A percentile compares a stretch with the other conserved stretches of the same genome.
These are phyloP conservation scores for Drosophila anomalipes DNA, from an alignment of 2,888 invertebrate species.

Conservation along the genomic window DNA sequence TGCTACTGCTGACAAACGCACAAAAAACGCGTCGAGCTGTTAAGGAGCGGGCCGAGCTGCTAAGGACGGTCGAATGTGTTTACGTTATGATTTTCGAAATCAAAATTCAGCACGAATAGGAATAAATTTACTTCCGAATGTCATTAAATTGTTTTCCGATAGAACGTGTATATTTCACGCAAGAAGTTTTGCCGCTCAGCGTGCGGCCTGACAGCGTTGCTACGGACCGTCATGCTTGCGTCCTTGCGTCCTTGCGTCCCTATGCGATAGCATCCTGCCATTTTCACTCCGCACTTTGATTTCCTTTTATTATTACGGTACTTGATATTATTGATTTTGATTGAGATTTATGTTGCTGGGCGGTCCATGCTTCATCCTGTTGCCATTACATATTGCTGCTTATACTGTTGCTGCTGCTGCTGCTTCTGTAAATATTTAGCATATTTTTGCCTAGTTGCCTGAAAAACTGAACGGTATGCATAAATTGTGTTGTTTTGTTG, in stretches of 20 bases:
- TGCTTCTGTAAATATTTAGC: constrained; percentile 59
- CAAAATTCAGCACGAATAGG: constrained; percentile 83
- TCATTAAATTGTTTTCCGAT: constrained; percentile 85
- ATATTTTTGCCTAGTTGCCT: constrained; percentile 57
- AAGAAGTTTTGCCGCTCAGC: constrained; percentile 63
- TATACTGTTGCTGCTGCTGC: constrained; percentile 9
- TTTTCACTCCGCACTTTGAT: constrained; percentile 51
- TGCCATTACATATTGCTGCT: constrained; percentile 36
- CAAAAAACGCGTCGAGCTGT: constrained; percentile 33
- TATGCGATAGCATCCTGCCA: constrained; percentile 32
- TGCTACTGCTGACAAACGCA: constrained; percentile 61
- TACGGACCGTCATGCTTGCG: background rate
- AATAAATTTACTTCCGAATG: constrained; percentile 84
- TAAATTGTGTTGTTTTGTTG: constrained; percentile 52
- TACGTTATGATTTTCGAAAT: constrained; percentile 82
- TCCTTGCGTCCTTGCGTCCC: constrained; percentile 13
- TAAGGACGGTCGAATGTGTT: constrained; percentile 69
- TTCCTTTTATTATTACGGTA: constrained; percentile 76
- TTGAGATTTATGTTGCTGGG: constrained; percentile 76
- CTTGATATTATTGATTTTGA: constrained; percentile 82
- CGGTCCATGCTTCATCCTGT: constrained; percentile 33
- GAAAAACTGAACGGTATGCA: constrained; percentile 57
- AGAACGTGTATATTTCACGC: constrained; percentile 81
- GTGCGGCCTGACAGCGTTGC: constrained; percentile 23
- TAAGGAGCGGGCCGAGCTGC: constrained; percentile 11